Evolutionary conservation across 2,113 vertebrate species (phyloP).

Genomic region (Scomber scombrus): DNA sequence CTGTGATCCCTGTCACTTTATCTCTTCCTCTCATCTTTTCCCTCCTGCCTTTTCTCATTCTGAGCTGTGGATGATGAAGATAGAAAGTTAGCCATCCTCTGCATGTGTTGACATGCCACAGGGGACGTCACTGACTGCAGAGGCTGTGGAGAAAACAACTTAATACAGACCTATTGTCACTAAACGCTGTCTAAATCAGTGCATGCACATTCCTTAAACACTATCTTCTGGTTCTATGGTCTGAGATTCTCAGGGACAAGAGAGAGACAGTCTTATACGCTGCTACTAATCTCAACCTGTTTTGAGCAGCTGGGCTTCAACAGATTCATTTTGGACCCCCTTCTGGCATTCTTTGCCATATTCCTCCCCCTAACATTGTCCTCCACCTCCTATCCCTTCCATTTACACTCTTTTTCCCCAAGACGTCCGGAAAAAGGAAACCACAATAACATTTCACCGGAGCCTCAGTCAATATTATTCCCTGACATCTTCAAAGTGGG

Average conservation of each 20-base stretch:
- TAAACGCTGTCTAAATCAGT: neutral
- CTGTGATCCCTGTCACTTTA: constrained; percentile 55
- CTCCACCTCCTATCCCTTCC: constrained; percentile 26
- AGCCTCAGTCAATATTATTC: constrained; percentile 82
- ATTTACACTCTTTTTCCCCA: constrained; percentile 50
- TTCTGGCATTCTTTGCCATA: constrained; percentile 33
- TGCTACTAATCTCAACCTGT: neutral
- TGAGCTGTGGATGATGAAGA: constrained; percentile 60
- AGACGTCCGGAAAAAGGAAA: constrained; percentile 75
- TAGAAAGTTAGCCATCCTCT: constrained; percentile 46
- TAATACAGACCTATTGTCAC: constrained; percentile 12
- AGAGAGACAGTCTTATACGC: neutral
- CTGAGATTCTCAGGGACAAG: neutral
- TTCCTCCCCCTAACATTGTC: constrained; percentile 13
- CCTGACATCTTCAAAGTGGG: constrained; percentile 78
- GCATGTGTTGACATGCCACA: constrained; percentile 60
- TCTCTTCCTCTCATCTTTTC: constrained; percentile 58
- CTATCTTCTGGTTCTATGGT: no score
- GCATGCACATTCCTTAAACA: neutral
- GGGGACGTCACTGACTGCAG: constrained; percentile 16
- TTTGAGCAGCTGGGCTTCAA: neutral
- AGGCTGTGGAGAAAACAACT: constrained; percentile 26
- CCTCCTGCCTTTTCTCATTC: constrained; percentile 62
- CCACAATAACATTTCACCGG: constrained; percentile 81
- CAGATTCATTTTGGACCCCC: constrained; percentile 5